Conservation (phyloP, 2,113 vertebrate genomes). For the Paralichthys olivaceus region DNA sequence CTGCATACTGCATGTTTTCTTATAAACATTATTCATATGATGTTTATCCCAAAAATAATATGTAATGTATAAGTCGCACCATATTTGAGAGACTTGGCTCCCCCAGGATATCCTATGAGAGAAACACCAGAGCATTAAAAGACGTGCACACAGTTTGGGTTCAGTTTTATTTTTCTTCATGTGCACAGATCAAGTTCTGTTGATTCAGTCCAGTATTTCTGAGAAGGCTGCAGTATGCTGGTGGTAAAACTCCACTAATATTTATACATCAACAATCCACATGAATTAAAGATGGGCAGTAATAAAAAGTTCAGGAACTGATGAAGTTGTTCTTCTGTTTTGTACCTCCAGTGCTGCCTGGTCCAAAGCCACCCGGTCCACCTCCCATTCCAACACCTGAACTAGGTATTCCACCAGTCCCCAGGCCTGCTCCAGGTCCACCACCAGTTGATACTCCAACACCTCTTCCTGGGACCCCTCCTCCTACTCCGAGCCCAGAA, state of each 20-base stretch:
- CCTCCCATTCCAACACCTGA: conserved; percentile 64
- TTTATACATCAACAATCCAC: too few species aligned
- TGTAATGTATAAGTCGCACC: conserved; percentile 17
- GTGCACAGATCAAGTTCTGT: background rate
- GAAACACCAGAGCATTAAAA: conserved; percentile 18
- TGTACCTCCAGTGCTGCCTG: conserved; percentile 52
- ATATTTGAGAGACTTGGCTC: conserved; percentile 59
- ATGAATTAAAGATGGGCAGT: too few species aligned
- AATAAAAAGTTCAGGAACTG: too few species aligned
- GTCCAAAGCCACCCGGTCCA: conserved; percentile 57
- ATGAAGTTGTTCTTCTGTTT: background rate
- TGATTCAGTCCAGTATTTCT: background rate
- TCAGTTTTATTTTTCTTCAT: background rate
- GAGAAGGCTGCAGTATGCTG: too few species aligned
- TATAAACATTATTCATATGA: background rate
- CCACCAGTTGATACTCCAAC: conserved; percentile 58
- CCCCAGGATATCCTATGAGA: conserved; percentile 59
- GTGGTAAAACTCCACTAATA: too few species aligned
- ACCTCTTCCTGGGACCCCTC: conserved; percentile 59
- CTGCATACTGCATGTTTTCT: background rate
- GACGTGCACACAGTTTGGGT: background rate
- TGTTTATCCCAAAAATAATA: background rate
- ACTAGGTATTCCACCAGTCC: conserved; percentile 42
- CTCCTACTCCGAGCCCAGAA: conserved; percentile 52
- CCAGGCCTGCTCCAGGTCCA: conserved; percentile 53